Conservation (phyloP, 2,888 invertebrate species). For the Drosophila longiperda region DNA sequence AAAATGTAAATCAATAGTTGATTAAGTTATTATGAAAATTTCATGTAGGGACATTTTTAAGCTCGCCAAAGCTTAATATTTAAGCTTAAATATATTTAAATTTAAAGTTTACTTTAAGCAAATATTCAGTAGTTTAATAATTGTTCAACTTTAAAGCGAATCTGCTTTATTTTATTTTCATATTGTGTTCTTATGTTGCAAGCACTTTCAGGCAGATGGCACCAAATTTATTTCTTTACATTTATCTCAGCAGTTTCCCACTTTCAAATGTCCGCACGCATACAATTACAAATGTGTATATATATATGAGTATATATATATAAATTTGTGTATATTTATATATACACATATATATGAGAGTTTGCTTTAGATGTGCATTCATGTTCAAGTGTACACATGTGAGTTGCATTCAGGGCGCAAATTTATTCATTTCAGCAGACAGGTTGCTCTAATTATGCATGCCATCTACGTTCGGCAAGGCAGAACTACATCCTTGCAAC, state of each 20-base stretch:
- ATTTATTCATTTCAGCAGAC: slow-evolving; percentile 76
- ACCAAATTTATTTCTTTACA: slow-evolving; percentile 25
- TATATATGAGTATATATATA: neutral
- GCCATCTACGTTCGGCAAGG: slow-evolving; percentile 13
- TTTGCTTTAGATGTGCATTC: slow-evolving; percentile 40
- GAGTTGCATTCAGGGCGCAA: slow-evolving; percentile 52
- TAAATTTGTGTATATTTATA: neutral
- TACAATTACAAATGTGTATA: slow-evolving; percentile 17
- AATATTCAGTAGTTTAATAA: neutral
- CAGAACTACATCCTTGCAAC: slow-evolving; percentile 12
- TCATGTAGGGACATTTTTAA: neutral
- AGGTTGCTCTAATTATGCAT: slow-evolving; percentile 73
- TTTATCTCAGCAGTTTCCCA: slow-evolving; percentile 27
- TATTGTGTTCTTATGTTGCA: slow-evolving; percentile 3
- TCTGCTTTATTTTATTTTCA: slow-evolving; percentile 13
- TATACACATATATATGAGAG: neutral
- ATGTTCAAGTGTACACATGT: slow-evolving; percentile 63
- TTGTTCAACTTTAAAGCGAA: slow-evolving; percentile 27
- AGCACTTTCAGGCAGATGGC: slow-evolving; percentile 17
- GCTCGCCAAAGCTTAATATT: neutral
- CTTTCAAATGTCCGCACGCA: slow-evolving; percentile 28
- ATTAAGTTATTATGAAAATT: neutral
- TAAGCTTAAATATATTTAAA: neutral
- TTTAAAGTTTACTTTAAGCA: neutral
- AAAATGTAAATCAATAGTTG: neutral